Conservation (phyloP, 2,113 vertebrate species). For the Sturnira hondurensis region DNA sequence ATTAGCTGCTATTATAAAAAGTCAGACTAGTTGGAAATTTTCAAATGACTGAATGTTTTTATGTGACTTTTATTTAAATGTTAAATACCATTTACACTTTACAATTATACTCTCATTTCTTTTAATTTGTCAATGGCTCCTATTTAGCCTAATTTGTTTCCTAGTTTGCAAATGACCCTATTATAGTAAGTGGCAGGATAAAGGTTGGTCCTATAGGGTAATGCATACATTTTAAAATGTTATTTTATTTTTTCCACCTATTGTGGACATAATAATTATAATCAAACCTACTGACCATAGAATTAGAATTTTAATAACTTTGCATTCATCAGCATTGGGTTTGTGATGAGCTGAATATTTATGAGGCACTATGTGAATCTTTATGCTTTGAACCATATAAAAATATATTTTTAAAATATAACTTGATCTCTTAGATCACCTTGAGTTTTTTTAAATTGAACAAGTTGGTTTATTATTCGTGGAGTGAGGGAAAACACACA, state of each 20-base stretch:
- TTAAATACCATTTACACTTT: conserved; percentile 54
- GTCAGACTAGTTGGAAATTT: conserved; percentile 51
- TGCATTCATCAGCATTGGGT: conserved; percentile 14
- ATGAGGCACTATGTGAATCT: neutral
- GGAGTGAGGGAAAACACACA: neutral
- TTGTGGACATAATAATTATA: conserved; percentile 42
- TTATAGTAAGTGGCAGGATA: conserved; percentile 45
- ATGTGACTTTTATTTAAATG: conserved; percentile 53
- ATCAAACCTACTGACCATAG: conserved; percentile 36
- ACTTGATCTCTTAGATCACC: conserved; percentile 6
- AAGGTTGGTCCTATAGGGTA: conserved; percentile 50
- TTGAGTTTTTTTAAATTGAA: neutral
- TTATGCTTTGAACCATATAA: conserved; percentile 40
- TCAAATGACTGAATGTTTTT: conserved; percentile 50
- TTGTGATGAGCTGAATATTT: conserved; percentile 44
- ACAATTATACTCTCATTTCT: conserved; percentile 54
- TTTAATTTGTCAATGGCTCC: conserved; percentile 45
- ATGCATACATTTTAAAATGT: conserved; percentile 47
- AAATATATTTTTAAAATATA: conserved; percentile 23
- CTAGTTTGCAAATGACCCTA: conserved; percentile 40
- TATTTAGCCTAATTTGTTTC: conserved; percentile 66
- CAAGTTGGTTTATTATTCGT: neutral
- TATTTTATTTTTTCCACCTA: conserved; percentile 52
- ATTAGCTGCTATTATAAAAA: conserved; percentile 44
- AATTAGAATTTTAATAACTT: conserved; percentile 62